Percentiles rank a stretch among this genome's conserved stretches.
These are phyloP conservation scores for Archips xylosteana DNA, from an alignment of 2,888 invertebrate species.

Conservation along the genomic window DNA sequence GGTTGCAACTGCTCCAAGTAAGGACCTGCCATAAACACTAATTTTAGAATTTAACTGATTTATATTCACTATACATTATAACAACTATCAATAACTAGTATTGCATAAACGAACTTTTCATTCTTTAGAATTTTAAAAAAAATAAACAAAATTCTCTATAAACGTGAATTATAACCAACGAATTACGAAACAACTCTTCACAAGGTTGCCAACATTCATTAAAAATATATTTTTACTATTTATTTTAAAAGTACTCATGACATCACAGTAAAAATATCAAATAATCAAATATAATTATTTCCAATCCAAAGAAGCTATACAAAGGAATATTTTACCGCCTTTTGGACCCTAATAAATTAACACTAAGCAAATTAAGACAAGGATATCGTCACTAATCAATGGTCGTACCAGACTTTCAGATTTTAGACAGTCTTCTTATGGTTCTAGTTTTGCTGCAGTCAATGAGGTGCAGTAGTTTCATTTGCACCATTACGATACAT, in stretches of 20 bases:
- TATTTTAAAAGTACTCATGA: conserved; percentile 38
- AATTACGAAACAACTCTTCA: conserved; percentile 53
- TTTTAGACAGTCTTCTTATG: not conserved
- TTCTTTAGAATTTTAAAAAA: conserved; percentile 38
- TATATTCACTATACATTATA: conserved; percentile 41
- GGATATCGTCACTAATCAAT: not conserved
- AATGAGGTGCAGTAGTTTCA: not conserved
- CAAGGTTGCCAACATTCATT: conserved; percentile 55
- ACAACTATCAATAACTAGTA: conserved; percentile 43
- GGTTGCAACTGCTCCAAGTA: conserved; percentile 24
- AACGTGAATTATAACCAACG: conserved; percentile 42
- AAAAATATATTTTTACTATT: conserved; percentile 48
- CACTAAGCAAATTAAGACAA: not conserved
- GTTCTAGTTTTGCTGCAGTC: not conserved
- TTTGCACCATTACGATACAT: too few relatives aligned
- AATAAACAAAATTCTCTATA: conserved; percentile 31
- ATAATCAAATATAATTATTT: conserved; percentile 16
- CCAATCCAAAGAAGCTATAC: not conserved
- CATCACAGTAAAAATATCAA: conserved; percentile 58
- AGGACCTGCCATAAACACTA: conserved; percentile 35
- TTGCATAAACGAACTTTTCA: conserved; percentile 40
- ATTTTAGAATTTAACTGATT: conserved; percentile 43
- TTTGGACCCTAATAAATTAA: conserved; percentile 4
- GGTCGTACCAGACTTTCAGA: too few relatives aligned
- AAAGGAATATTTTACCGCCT: not conserved